A percentile compares a stretch with the other conserved stretches of the same genome.
Evolutionary conservation across 2,888 invertebrate genomes (phyloP).

Genomic region (Cheilosia pagana): DNA sequence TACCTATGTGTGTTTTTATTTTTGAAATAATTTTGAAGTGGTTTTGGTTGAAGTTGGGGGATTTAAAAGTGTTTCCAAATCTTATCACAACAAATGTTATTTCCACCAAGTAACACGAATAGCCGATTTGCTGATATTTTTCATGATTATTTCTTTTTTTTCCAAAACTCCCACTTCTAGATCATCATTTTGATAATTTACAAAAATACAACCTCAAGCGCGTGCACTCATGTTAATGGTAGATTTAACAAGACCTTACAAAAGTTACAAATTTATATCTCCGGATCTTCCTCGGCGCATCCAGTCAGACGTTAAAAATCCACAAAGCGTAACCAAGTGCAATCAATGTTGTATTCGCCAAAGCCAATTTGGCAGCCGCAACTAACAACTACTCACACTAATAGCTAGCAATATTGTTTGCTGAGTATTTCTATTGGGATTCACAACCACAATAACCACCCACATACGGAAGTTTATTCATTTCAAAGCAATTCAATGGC

Average conservation of each 20-base stretch:
- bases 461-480: constrained; percentile 28
- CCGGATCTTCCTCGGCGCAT: background rate
- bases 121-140: too few species aligned
- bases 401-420: background rate
- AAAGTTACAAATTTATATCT: background rate
- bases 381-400: constrained; percentile 6
- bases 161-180: too few species aligned
- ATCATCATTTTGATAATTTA: too few species aligned
- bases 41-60: too few species aligned
- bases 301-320: background rate
- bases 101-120: too few species aligned
- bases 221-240: background rate
- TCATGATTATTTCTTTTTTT: too few species aligned
- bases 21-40: too few species aligned
- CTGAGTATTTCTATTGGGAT: background rate
- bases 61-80: too few species aligned
- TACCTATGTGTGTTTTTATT: too few species aligned
- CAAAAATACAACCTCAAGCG: too few species aligned
- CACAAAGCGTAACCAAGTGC: constrained; percentile 9
- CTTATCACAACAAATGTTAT: too few species aligned
- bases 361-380: constrained; percentile 44
- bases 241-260: constrained; percentile 14
- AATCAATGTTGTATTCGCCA: constrained; percentile 9
- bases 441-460: background rate
- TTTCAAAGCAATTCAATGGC: constrained; percentile 6